phyloP scores from a whole-genome alignment of 2,113 vertebrate species.

The Pithys albifrons region DNA sequence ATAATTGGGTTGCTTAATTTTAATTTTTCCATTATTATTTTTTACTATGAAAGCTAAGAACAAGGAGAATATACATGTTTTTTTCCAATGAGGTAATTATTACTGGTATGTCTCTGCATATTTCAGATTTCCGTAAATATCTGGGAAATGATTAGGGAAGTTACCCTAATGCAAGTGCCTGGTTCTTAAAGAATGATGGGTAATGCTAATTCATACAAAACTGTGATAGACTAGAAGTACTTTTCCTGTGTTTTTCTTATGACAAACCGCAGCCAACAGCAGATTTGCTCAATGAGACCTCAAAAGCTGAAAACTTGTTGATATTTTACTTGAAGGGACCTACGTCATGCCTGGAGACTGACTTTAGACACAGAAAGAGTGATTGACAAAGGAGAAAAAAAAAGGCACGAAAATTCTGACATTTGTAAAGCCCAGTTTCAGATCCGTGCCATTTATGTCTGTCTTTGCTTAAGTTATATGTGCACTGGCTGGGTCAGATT shows the following conservation, averaged over 20 bases:
- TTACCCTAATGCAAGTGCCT: not conserved
- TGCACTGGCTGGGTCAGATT: not conserved
- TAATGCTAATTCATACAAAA: constrained; percentile 27
- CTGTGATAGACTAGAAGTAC: constrained; percentile 20
- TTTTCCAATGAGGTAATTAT: not conserved
- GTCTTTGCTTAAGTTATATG: not conserved
- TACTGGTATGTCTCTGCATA: constrained; percentile 2
- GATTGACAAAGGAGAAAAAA: not conserved
- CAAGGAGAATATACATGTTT: not conserved
- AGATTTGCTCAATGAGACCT: not conserved
- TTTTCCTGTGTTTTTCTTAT: not conserved
- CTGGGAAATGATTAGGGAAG: not conserved
- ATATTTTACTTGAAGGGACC: not conserved
- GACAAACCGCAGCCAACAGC: not conserved
- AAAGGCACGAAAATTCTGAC: not conserved
- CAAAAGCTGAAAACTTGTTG: not conserved
- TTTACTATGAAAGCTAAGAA: constrained; percentile 13
- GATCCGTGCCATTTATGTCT: not conserved
- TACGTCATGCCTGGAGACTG: not conserved
- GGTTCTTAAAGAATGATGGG: not conserved
- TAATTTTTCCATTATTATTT: constrained; percentile 17
- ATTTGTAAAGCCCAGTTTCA: not conserved
- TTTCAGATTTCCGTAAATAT: constrained; percentile 37
- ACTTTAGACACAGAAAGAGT: not conserved
- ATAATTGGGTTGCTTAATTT: not conserved